Evolutionary conservation across 1,140 invertebrate species (phyloP), one percentile per base, ranked within the genome.

Genomic region (Magallana gigas): DNA sequence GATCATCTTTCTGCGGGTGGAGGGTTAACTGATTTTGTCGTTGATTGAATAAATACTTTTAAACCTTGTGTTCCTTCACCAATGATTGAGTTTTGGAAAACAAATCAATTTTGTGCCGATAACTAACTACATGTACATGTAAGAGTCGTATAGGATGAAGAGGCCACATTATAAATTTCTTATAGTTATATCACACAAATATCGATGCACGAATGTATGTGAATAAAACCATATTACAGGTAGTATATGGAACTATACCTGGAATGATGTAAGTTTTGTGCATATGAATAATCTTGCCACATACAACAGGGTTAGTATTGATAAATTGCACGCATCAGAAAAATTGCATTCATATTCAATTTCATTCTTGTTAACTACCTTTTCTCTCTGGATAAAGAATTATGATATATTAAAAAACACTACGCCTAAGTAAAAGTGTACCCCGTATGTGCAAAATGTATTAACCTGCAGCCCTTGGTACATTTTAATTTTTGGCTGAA

Each of bases 1-100:
- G 57, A 16, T 29, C 81, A n/a, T 83, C 81, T 16, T 83, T 83
- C 81, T 57, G 56, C 16, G 81, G 81, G n/a, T 83, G 81, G 81
- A 83, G 57, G 68, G 36, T 76, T 5, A 29, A 76, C 11, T 76
- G 11, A 76, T 7, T 29, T 18, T 12, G 1, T 48, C 36, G 1
- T 48, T 48, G 36, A 2, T 48, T 48, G 0, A 48, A 48, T 48
- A 48, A 48, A 48, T 48, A 48, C 36, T 4, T 48, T 48, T 48
- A 48, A 48, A 36, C 23, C 36, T 8, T 71, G 0, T 76, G 29
- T 4, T 76, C 23, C 8, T 29, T 12, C 29, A 4, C 36, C 16
- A 16, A 3, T 64, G 1, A 16, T 64, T 64, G 16, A 8, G 0
- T 8, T 23, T 36, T 11, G 36, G 8, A 29, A 11, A 29, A 29